A percentile compares a stretch with the other conserved stretches of the same genome.
phyloP scores from a whole-genome alignment of 2,113 vertebrate genomes.

The Melozone crissalis region DNA sequence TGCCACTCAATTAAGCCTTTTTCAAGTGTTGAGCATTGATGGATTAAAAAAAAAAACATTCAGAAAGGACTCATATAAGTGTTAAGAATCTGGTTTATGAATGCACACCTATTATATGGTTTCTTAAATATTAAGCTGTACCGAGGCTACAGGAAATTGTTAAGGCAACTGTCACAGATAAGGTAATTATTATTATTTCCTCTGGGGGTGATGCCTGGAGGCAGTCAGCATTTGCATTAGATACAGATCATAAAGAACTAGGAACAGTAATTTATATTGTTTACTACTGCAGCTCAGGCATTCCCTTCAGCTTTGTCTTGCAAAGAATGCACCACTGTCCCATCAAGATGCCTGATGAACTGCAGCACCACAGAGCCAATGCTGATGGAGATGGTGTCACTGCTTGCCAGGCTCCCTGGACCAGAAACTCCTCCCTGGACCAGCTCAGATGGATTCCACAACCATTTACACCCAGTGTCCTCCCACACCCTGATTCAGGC shows the following conservation, averaged over 20 bases:
- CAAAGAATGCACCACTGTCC: background rate
- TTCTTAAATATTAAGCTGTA: background rate
- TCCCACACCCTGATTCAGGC: background rate
- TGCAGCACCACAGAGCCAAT: background rate
- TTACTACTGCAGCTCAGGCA: background rate
- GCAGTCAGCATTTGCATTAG: slow-evolving; percentile 27
- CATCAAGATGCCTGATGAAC: background rate
- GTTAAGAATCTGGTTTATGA: background rate
- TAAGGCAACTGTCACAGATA: background rate
- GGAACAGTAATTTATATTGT: background rate
- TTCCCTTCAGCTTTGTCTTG: background rate
- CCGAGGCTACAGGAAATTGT: background rate
- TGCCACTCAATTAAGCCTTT: background rate
- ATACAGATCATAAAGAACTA: background rate
- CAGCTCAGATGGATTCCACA: background rate
- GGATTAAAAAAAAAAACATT: background rate
- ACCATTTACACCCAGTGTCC: background rate
- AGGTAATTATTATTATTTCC: background rate
- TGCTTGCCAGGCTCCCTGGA: background rate
- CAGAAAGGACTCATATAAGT: background rate
- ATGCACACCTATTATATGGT: background rate
- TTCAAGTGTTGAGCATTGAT: background rate
- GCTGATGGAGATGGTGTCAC: background rate
- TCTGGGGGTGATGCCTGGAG: background rate
- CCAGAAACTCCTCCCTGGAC: background rate